Evolutionary conservation across 2,797 vertebrate genomes (phyloP), one percentile per base, ranked within the genome.

Genomic region (Fistularia commersonii): DNA sequence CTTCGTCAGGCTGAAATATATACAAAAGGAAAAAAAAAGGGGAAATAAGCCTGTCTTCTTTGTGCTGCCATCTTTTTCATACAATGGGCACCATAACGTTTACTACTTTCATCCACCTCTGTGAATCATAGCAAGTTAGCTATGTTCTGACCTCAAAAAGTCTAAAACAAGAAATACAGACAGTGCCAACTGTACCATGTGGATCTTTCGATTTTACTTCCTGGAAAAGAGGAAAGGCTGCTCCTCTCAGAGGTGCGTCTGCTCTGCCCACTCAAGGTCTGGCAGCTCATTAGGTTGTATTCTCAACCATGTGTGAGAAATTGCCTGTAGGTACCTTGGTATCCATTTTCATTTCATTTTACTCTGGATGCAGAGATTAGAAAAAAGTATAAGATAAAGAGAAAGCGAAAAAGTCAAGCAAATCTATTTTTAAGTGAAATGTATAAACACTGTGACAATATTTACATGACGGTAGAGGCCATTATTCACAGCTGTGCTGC

Each of bases 231-330:
- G 55, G 41, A 49, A 54, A 62, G 51, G 49, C 59, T 39, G 43
- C 64, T 38, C 38, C 48, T 61, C 53, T 61, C 60, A 48, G 62
- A 74, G 57, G 64, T 54, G 59, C 53, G 56, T 62, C 72, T 66
- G 50, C 66, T 66, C 72, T 54, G 59, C 79, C 75, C 66, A 82
- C 77, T 77, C 70, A 57, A 74, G 69, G 80, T 79, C 76, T 79
- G 69, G 67, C 74, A 75, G 72, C 75, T 81, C 77, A 82, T 85
- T 77, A 74, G 52, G 45, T 68, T 67, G 69, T 68, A 56, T 68
- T 77, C 60, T 66, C 41, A 6, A 53, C 57, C 61, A 65, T 66
- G 66, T 74, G 73, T 72, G 60, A 69, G 34, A 62, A 69, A 66
- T 58, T 35, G 70, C 78, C 76, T 41, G 47, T 54, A 73, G 72